Percentiles rank a stretch among this genome's conserved stretches.
These are phyloP conservation scores for Lepidostoma basale DNA, from an alignment of 1,140 invertebrate species.

Conservation along the genomic window DNA sequence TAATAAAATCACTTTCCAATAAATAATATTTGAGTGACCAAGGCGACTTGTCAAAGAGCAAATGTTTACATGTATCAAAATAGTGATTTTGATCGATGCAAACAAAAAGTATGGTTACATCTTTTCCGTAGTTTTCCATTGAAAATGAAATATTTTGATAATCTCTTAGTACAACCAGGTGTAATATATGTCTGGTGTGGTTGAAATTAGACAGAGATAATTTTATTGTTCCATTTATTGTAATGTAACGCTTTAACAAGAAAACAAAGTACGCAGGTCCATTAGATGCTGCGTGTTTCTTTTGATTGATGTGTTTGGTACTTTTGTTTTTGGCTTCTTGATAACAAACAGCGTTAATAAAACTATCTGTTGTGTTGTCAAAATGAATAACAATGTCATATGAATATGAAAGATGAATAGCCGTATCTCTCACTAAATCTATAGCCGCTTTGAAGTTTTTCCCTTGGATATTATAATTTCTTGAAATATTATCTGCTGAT, in stretches of 20 bases:
- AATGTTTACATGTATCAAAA: background rate
- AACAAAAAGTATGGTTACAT: background rate
- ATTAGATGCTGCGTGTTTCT: too few relatives aligned
- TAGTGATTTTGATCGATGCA: background rate
- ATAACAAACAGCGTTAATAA: background rate
- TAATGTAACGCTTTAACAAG: too few relatives aligned
- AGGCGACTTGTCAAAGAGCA: background rate
- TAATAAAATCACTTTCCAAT: background rate
- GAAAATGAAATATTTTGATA: background rate
- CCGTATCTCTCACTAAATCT: background rate
- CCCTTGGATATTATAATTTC: too few relatives aligned
- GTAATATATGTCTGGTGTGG: background rate
- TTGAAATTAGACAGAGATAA: too few relatives aligned
- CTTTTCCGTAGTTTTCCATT: background rate
- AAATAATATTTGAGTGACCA: background rate
- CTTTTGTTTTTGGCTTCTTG: too few relatives aligned
- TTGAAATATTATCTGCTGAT: too few relatives aligned
- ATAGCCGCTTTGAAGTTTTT: too few relatives aligned
- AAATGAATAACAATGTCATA: slow-evolving; percentile 1
- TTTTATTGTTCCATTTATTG: too few relatives aligned
- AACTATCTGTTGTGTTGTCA: background rate
- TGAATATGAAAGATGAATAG: background rate
- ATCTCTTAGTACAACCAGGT: background rate
- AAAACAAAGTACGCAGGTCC: too few relatives aligned
- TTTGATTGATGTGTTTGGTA: too few relatives aligned